Base-by-base conservation (phyloP, 2,797 vertebrate genomes). In the Tadarida brasiliensis region DNA sequence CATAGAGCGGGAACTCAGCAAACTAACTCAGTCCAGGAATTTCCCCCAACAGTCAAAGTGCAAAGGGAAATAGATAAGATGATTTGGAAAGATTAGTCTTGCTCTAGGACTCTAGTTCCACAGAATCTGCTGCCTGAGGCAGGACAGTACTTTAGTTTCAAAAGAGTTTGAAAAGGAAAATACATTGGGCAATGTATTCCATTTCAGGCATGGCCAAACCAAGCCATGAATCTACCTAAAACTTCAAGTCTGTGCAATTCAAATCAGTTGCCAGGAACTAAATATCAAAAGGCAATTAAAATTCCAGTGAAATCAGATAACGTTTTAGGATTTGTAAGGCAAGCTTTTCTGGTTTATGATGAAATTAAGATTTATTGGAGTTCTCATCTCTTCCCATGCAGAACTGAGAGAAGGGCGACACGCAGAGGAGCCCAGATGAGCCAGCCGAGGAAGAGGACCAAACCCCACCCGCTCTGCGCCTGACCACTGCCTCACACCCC, bases 171-270 rank as follows among this genome's bases (percentile, higher is more conserved):
- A 78, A 57, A 90, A 71, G 24, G 57, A 56, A 94, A 81, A 82
- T 51, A 56, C 5, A 16, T 73, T 67, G 19, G 33, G 89, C 77
- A 91, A 68, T 89, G 8, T 73, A 78, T 73, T 96, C 20, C 4
- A 65, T 35, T 83, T 91, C 68, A 68, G 16, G 3, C 5, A 17
- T 56, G 56, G 26, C 30, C 49, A 54, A 84, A 80, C 26, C 1
- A 82, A 90, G 39, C 24, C 28, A 4, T 30, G 28, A 87, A 51
- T 82, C 44, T 54, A n/a, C 80, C 51, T 92, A 54, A 44, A 76
- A 71, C 70, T 78, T 90, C 76, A 70, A 83, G 35, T 28, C 70
- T 91, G 26, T 61, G 84, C 89, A 74, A 80, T 47, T 89, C 51
- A 80, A 68, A 87, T n/a, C 14, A 57, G 12, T 80, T 59, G 56